These are phyloP conservation scores for Phortica okadai DNA, from an alignment of 2,888 invertebrate species.

Conservation along the genomic window DNA sequence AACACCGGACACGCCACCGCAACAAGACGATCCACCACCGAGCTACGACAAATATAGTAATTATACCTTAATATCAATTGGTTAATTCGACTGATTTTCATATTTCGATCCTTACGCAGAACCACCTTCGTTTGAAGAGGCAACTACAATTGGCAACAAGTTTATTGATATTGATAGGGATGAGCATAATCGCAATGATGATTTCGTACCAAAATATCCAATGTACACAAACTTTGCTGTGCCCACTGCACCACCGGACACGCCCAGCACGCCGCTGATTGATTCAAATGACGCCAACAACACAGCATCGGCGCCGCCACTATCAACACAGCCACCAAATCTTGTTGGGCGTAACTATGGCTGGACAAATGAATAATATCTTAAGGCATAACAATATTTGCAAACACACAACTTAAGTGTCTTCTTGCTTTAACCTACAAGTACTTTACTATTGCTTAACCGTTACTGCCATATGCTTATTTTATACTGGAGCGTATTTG, in stretches of 20 bases:
- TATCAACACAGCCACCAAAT: neutral
- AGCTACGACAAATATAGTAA: conserved; percentile 55
- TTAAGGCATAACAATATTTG: too few species aligned
- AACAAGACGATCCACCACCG: conserved; percentile 44
- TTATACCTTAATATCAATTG: conserved; percentile 11
- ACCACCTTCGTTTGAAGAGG: conserved; percentile 60
- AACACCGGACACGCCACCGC: conserved; percentile 11
- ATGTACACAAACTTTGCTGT: conserved; percentile 54
- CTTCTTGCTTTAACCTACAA: too few species aligned
- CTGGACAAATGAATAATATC: neutral
- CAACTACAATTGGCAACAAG: conserved; percentile 49
- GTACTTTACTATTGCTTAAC: too few species aligned
- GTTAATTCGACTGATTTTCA: neutral
- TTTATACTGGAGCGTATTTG: too few species aligned
- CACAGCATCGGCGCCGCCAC: neutral
- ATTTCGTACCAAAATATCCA: conserved; percentile 58
- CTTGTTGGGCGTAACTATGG: neutral
- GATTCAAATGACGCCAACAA: neutral
- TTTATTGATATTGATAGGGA: conserved; percentile 57
- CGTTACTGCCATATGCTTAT: too few species aligned
- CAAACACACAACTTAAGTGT: too few species aligned
- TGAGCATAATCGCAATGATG: conserved; percentile 52
- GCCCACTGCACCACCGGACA: conserved; percentile 39
- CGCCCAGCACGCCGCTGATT: conserved; percentile 6
- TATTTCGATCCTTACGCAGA: conserved; percentile 39